Base-by-base conservation (phyloP, 2,888 invertebrate species). In the Parascotia fuliginaria region DNA sequence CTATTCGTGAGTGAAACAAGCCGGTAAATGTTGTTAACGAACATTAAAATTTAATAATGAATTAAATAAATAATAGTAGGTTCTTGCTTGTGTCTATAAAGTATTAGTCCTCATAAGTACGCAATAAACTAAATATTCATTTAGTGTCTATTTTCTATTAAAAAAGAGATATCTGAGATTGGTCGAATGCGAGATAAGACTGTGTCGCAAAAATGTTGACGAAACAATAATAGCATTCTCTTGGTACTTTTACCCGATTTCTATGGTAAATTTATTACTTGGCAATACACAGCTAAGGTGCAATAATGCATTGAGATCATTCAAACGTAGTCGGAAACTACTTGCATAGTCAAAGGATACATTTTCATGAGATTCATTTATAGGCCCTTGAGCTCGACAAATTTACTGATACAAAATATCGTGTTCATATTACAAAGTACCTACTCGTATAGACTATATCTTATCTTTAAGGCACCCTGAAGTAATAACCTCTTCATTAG, bases 231-330 rank as follows among this genome's bases (percentile, higher is more conserved):
- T n/a, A n/a, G n/a, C n/a, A n/a, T n/a, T n/a, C n/a, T n/a, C n/a
- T n/a, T n/a, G n/a, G n/a, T n/a, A n/a, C n/a, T n/a, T n/a, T n/a
- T n/a, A n/a, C 19, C 19, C 34, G n/a, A 9, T 15, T 37, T 42
- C 7, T 0, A 15, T n/a, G 24, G 6, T 11, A 36, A 28, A 34
- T 16, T 12, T 19, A 6, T 0, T 13, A 15, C 1, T 31, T 41
- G 31, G 29, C 36, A 62, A 58, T 28, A 46, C 34, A 0, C 3
- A 31, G 2, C 3, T 1, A 7, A 39, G 14, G 29, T 59, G 42
- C 46, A 55, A 47, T 47, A 47, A 45, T 52, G 52, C 52, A 55
- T 45, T 32, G 11, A 14, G 36, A 42, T 49, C 32, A 31, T 31
- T 62, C 33, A 47, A 43, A 52, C 31, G 58, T 37, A 15, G 36